phyloP scores from a whole-genome alignment of 2,797 vertebrate species.

The Telmatherina bonti region DNA sequence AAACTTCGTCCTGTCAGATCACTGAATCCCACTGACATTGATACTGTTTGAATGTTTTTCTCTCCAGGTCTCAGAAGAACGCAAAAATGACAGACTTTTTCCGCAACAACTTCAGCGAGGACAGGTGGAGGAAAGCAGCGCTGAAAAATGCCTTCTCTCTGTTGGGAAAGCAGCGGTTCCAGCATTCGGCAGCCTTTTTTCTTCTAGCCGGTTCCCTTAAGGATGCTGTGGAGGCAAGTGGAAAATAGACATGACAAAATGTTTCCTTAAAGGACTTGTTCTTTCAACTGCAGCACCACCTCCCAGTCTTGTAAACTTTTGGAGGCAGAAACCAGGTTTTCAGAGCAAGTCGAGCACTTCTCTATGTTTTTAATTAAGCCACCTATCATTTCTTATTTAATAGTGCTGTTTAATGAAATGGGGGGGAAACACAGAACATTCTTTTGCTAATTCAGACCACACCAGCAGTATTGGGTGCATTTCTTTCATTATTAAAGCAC shows the following conservation, averaged over 20 bases:
- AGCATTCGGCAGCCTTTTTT: constrained; percentile 98
- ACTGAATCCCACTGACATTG: constrained; percentile 24
- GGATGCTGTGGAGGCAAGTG: constrained; percentile 96
- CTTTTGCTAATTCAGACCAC: constrained; percentile 8
- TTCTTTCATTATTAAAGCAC: constrained; percentile 45
- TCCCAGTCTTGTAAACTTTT: constrained; percentile 17
- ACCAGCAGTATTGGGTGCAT: not conserved
- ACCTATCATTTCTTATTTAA: constrained; percentile 11
- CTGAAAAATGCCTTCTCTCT: constrained; percentile 98
- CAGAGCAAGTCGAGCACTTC: constrained; percentile 22
- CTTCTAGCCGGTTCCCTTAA: constrained; percentile 95
- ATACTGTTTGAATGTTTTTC: constrained; percentile 39
- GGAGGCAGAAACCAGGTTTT: constrained; percentile 28
- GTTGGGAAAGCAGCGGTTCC: constrained; percentile 97
- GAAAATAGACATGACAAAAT: constrained; percentile 54
- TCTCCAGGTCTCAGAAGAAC: constrained; percentile 92
- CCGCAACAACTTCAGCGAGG: constrained; percentile 96
- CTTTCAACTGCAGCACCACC: constrained; percentile 35
- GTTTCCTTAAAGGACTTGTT: constrained; percentile 48
- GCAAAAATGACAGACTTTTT: constrained; percentile 97
- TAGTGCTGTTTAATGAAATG: constrained; percentile 4
- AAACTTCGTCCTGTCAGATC: constrained; percentile 30
- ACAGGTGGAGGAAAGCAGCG: constrained; percentile 97
- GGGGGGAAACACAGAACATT: constrained; percentile 27
- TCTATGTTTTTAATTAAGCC: constrained; percentile 15